These are phyloP conservation scores for Macrotis lagotis DNA, from an alignment of 2,113 vertebrate genomes.

Conservation along the genomic window DNA sequence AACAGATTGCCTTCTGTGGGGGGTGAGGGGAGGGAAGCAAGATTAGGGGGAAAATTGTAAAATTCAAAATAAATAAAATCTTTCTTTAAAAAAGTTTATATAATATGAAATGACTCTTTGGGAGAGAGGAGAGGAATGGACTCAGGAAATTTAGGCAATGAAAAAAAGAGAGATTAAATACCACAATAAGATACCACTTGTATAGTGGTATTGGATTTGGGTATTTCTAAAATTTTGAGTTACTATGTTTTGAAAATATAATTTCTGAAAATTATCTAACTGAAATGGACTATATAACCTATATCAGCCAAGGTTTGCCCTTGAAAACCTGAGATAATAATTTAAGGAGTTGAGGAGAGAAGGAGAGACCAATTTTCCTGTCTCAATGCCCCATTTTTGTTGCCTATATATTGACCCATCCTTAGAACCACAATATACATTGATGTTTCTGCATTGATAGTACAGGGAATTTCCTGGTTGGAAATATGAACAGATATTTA, in stretches of 20 bases:
- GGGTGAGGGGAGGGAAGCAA: too few species aligned
- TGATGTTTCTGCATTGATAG: background rate
- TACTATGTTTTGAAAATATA: conserved; percentile 21
- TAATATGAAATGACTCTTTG: background rate
- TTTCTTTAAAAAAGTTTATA: background rate
- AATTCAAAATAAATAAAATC: too few species aligned
- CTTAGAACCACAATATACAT: conserved; percentile 15
- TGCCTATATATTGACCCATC: background rate
- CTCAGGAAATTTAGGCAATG: background rate
- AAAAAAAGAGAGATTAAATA: background rate
- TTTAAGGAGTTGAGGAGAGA: background rate
- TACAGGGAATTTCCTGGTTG: conserved; percentile 12
- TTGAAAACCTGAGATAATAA: background rate
- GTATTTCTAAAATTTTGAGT: background rate
- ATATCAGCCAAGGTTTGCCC: background rate
- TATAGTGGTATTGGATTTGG: background rate
- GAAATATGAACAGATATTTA: background rate
- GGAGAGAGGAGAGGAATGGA: background rate
- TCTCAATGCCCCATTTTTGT: background rate
- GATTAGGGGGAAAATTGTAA: too few species aligned
- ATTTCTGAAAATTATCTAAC: background rate
- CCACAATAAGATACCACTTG: background rate
- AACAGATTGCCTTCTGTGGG: too few species aligned
- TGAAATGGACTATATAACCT: conserved; percentile 10
- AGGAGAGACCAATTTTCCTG: background rate